A percentile compares a stretch with the other conserved stretches of the same genome.
These are phyloP conservation scores for Xiphophorus hellerii DNA, from an alignment of 2,113 vertebrate species.

Conservation along the genomic window DNA sequence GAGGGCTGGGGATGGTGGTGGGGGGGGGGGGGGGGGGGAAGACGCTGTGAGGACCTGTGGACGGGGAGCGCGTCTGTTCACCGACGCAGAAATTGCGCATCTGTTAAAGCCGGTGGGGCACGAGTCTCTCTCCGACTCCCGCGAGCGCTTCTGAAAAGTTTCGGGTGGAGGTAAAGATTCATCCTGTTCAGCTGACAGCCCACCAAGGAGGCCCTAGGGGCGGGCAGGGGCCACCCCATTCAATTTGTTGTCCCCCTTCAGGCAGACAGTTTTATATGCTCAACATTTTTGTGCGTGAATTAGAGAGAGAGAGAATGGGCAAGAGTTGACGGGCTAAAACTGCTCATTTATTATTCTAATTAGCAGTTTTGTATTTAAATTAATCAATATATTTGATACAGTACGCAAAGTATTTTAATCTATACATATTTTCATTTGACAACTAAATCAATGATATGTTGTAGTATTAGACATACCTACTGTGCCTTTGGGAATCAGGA, in stretches of 20 bases:
- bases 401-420: no score
- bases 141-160: not conserved
- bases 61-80: constrained; percentile 42
- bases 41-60: constrained; percentile 70
- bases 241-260: not conserved
- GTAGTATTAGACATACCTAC: not conserved
- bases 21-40: not conserved
- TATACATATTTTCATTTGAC: not conserved
- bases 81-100: constrained; percentile 15
- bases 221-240: not conserved
- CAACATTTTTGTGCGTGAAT: not conserved
- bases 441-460: not conserved
- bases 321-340: no score
- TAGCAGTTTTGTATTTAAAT: no score
- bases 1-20: not conserved
- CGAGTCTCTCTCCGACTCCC: constrained; percentile 5
- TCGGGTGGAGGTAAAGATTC: not conserved
- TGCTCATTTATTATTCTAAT: no score
- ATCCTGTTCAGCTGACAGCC: not conserved
- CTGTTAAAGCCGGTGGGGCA: constrained; percentile 4
- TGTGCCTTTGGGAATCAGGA: no score
- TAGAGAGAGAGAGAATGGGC: not conserved
- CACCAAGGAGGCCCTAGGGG: not conserved
- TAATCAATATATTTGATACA: no score
- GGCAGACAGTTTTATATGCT: no score